Base-by-base conservation (phyloP, 2,797 vertebrate species). In the Coranthus polyacanthus region DNA sequence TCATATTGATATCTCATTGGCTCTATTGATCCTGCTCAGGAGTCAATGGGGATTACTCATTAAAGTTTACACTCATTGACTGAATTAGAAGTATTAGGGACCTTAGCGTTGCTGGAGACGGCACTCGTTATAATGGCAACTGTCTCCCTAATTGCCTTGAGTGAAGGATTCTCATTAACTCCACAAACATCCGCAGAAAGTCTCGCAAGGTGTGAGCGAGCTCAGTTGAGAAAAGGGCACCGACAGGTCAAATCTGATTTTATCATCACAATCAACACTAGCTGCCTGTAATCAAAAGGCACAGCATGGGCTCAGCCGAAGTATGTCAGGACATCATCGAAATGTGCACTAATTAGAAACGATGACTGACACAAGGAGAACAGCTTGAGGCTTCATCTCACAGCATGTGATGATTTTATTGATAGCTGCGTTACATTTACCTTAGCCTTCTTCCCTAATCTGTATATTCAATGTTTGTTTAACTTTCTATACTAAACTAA, bases 1-100 rank as follows among this genome's bases (percentile, higher is more conserved):
- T 85, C 54, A 69, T 77, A 89, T 80, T 52, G 63, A 83, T 75
- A 81, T 68, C 52, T 68, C 59, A 84, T 66, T 68, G 74, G 39
- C 52, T 78, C 37, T 17, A 82, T 87, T 68, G 83, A 87, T 86
- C 72, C 43, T 59, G 56, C 50, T 63, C 49, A 53, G 20, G 74
- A 82, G 83, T 79, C 89, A 89, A 89, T 83, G 73, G 62, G 70
- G 64, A 74, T 88, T 81, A 78, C 71, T 84, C 60, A 56, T 70
- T 71, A 45, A 85, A 66, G 71, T 82, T 63, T 73, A 64, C 52
- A 46, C 80, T 82, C 79, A 89, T 91, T 82, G 87, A 67, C 44
- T 13, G 44, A 38, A 75, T 83, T 71, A 60, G 60, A 74, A 32
- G 49, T 51, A 68, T 43, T 57, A 42, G 54, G 69, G 26, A 62